Percentiles rank a stretch among this genome's conserved stretches.
These are phyloP conservation scores for Dermolepida albohirtum DNA, from an alignment of 2,888 invertebrate species.

Conservation along the genomic window DNA sequence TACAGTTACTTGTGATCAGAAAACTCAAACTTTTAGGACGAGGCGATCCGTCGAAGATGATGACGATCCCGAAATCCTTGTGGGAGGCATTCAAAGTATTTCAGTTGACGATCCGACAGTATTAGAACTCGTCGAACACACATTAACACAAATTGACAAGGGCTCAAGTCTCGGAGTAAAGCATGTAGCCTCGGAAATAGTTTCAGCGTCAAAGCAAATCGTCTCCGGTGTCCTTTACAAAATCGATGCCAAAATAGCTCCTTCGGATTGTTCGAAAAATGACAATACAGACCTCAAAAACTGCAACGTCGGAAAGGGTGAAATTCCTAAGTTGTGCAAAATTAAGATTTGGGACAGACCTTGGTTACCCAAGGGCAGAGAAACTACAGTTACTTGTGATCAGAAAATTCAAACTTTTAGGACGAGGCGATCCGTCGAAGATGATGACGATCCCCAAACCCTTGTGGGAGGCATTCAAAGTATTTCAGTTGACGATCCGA, in stretches of 20 bases:
- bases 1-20: conserved; percentile 60
- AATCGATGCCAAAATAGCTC: too few relatives aligned
- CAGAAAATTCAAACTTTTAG: background rate
- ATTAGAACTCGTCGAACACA: too few relatives aligned
- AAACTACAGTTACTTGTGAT: conserved; percentile 60
- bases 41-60: conserved; percentile 27
- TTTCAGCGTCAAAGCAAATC: too few relatives aligned
- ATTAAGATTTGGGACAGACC: conserved; percentile 70
- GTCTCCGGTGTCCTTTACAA: too few relatives aligned
- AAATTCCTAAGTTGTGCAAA: conserved; percentile 62
- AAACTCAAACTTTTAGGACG: conserved; percentile 45
- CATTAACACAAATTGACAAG: too few relatives aligned
- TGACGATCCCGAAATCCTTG: too few relatives aligned
- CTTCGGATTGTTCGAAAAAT: too few relatives aligned
- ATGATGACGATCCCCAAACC: conserved; percentile 57
- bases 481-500: conserved; percentile 59
- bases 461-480: conserved; percentile 52
- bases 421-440: conserved; percentile 31
- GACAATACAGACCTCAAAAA: conserved; percentile 52
- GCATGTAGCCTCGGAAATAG: too few relatives aligned
- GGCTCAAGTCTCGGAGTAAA: too few relatives aligned
- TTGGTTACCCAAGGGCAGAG: conserved; percentile 67
- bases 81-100: too few relatives aligned
- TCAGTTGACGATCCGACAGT: too few relatives aligned
- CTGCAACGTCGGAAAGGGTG: conserved; percentile 53